These are phyloP conservation scores for Mesitornis unicolor DNA, from an alignment of 2,113 vertebrate genomes.

Conservation along the genomic window DNA sequence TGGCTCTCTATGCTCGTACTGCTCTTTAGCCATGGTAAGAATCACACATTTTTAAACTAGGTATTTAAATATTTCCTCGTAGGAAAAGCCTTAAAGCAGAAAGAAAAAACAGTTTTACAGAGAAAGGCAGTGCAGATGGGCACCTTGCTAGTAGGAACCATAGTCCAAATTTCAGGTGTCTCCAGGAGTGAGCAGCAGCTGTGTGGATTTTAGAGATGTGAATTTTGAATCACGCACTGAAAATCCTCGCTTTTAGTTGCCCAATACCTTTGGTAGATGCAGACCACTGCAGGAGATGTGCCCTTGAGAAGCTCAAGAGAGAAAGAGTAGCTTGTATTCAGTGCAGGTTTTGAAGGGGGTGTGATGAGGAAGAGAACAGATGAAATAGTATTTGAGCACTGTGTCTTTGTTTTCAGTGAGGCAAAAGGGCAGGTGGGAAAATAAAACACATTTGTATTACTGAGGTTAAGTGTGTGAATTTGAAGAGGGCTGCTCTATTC, in stretches of 20 bases:
- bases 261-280: background rate
- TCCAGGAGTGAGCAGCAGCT: background rate
- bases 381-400: rapidly evolving
- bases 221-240: background rate
- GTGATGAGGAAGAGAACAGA: background rate
- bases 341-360: background rate
- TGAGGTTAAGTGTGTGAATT: background rate
- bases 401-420: background rate
- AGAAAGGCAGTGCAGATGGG: background rate
- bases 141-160: background rate
- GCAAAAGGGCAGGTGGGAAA: background rate
- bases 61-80: background rate
- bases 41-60: background rate
- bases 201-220: background rate
- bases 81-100: background rate
- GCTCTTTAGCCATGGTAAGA: background rate
- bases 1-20: background rate
- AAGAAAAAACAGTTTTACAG: background rate
- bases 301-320: background rate
- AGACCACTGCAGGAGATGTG: background rate
- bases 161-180: background rate
- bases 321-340: background rate
- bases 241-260: background rate
- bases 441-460: background rate
- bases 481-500: background rate